Evolutionary conservation across 35 echinoderm and acorn worm species (phyloP).

Genomic region (Antedon bifida): DNA sequence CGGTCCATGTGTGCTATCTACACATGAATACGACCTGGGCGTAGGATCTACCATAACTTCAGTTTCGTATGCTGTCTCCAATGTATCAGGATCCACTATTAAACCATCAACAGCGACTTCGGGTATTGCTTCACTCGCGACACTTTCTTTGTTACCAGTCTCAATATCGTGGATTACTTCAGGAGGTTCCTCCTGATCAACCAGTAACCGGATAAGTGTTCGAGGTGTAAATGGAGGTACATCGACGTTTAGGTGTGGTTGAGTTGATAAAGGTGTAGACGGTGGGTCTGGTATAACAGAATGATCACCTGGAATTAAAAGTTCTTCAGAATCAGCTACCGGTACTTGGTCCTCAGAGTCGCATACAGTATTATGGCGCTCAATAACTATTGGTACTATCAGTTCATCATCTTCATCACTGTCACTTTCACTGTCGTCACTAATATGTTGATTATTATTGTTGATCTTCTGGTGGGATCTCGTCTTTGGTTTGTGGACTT

Average conservation of each 20-base stretch:
- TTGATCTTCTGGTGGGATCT: neutral
- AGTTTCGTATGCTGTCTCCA: neutral
- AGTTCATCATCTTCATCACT: neutral
- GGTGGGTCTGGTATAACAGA: neutral
- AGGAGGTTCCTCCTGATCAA: neutral
- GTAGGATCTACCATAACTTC: too few relatives aligned
- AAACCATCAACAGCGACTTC: neutral
- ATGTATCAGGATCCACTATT: neutral
- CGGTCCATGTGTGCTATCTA: neutral
- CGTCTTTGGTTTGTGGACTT: neutral
- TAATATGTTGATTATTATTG: neutral
- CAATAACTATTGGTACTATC: neutral
- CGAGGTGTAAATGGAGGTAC: neutral
- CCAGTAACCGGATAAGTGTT: neutral
- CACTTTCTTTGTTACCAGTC: neutral
- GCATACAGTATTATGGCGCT: neutral
- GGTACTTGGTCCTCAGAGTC: too few relatives aligned
- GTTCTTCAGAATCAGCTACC: too few relatives aligned
- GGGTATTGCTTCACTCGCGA: neutral
- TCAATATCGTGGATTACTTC: neutral
- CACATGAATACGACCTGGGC: neutral
- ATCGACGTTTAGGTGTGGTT: neutral
- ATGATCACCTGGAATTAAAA: too few relatives aligned
- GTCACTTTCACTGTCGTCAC: neutral
- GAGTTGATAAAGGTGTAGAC: neutral